Conservation (phyloP, 2,797 vertebrate genomes). For the Galago senegalensis region DNA sequence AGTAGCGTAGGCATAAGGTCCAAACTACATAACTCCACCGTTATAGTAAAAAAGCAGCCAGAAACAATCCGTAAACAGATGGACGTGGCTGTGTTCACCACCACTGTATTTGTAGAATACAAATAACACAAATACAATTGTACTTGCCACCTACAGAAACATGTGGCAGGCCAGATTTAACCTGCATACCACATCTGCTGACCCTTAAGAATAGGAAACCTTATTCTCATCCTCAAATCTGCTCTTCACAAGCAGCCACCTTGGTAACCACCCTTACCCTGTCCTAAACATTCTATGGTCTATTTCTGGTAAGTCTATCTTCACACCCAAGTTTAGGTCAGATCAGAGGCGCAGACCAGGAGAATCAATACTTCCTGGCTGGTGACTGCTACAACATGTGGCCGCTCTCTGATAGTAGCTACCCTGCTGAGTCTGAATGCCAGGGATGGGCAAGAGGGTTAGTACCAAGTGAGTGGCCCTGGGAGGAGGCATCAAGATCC, state of each 20-base stretch:
- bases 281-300: not conserved
- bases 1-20: no score
- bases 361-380: conserved; percentile 1
- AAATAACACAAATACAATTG: not conserved
- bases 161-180: not conserved
- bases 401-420: not conserved
- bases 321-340: not conserved
- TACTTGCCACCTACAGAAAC: not conserved
- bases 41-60: not conserved
- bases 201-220: not conserved
- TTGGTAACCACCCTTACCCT: not conserved
- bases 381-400: not conserved
- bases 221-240: not conserved
- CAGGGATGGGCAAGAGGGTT: not conserved
- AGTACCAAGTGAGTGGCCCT: not conserved
- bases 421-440: not conserved
- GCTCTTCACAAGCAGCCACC: not conserved
- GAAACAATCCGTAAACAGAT: not conserved
- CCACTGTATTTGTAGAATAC: not conserved
- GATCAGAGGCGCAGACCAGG: not conserved
- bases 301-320: not conserved
- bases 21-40: not conserved
- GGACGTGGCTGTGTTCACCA: not conserved
- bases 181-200: not conserved
- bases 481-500: not conserved